phyloP scores from a whole-genome alignment of 2,113 vertebrate genomes.

The Callionymus lyra region DNA sequence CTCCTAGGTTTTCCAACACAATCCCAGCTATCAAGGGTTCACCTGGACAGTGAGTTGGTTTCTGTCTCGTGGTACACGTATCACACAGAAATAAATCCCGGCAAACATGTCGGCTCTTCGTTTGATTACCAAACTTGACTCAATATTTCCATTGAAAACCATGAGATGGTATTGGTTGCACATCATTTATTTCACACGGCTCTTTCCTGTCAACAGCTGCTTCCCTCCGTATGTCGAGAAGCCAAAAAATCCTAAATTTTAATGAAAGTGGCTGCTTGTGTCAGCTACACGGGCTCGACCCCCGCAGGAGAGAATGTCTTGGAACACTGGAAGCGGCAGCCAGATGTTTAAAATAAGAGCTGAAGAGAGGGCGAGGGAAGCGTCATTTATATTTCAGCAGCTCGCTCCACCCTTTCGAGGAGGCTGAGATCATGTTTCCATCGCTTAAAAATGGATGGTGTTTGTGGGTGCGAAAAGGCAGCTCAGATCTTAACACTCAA shows the following conservation, averaged over 20 bases:
- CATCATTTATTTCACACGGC: no score
- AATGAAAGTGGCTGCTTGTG: slow-evolving; percentile 21
- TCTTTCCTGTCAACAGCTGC: slow-evolving; percentile 7
- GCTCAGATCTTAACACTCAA: slow-evolving; percentile 14
- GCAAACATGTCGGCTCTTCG: no score
- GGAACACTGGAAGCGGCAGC: slow-evolving; percentile 19
- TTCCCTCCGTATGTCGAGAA: slow-evolving; percentile 18
- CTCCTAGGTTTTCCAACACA: no score
- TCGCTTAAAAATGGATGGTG: slow-evolving; percentile 48
- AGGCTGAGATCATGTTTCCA: slow-evolving; percentile 31
- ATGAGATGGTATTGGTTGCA: no score
- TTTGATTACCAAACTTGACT: no score
- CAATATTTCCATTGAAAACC: no score
- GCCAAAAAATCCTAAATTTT: slow-evolving; percentile 28
- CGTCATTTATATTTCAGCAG: slow-evolving; percentile 61
- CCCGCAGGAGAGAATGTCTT: slow-evolving; percentile 25
- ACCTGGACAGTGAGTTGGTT: no score
- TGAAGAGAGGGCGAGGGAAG: slow-evolving; percentile 40
- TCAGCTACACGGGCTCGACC: slow-evolving; percentile 7
- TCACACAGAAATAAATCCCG: no score
- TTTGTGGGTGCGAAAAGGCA: slow-evolving; percentile 35
- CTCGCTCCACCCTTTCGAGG: slow-evolving; percentile 8
- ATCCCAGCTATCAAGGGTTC: no score
- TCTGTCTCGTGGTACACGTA: no score
- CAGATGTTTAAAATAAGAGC: slow-evolving; percentile 22